These are phyloP conservation scores for Parnassius smintheus DNA, from an alignment of 2,888 invertebrate species.

Conservation along the genomic window DNA sequence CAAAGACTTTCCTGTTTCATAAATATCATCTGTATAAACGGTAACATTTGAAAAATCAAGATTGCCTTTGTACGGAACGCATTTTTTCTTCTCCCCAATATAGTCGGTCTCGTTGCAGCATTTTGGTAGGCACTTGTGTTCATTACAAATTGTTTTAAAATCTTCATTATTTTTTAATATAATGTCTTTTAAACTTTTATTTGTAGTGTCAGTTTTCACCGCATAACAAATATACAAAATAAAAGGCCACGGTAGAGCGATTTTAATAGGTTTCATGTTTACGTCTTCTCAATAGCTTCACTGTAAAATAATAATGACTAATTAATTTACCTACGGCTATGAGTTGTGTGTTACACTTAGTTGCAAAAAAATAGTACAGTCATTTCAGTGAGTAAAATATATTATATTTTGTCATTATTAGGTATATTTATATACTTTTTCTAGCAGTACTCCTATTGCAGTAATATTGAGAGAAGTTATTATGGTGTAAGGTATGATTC, in stretches of 20 bases:
- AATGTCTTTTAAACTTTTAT: background rate
- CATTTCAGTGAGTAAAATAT: too few relatives aligned
- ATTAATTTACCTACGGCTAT: background rate
- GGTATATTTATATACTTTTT: too few relatives aligned
- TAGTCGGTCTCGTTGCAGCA: slow-evolving; percentile 21
- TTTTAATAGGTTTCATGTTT: slow-evolving; percentile 12
- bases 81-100: background rate
- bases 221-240: slow-evolving; percentile 7
- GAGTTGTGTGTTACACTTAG: slow-evolving; percentile 6
- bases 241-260: background rate
- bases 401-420: too few relatives aligned
- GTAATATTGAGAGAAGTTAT: too few relatives aligned
- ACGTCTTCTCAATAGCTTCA: slow-evolving; percentile 5
- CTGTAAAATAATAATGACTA: slow-evolving; percentile 11
- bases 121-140: slow-evolving; percentile 14
- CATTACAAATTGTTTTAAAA: slow-evolving; percentile 4
- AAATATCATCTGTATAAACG: slow-evolving; percentile 25
- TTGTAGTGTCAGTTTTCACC: background rate
- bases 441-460: too few relatives aligned
- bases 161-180: slow-evolving; percentile 4
- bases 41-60: slow-evolving; percentile 17
- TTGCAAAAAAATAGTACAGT: slow-evolving; percentile 1
- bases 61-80: slow-evolving; percentile 3
- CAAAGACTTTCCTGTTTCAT: slow-evolving; percentile 10
- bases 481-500: too few relatives aligned